These are phyloP conservation scores for Lithophane leautieri DNA, from an alignment of 2,888 invertebrate species.

Conservation along the genomic window DNA sequence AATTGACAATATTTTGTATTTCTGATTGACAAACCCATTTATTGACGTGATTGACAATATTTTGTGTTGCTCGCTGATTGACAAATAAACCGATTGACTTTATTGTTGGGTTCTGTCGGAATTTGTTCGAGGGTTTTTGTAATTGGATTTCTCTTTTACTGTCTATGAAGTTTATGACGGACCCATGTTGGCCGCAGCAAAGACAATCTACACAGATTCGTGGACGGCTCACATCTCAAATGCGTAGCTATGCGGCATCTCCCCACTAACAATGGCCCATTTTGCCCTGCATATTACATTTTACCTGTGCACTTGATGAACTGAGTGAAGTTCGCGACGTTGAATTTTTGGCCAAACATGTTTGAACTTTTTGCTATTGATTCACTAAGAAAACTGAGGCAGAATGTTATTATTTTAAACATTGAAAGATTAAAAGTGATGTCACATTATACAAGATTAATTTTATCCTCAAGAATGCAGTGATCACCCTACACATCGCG, in stretches of 20 bases:
- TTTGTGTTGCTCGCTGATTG: constrained; percentile 56
- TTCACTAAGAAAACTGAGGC: no score
- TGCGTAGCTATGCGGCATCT: not conserved
- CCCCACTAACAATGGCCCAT: not conserved
- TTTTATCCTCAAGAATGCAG: constrained; percentile 18
- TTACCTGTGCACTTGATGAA: not conserved
- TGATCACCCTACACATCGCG: constrained; percentile 45
- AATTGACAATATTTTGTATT: constrained; percentile 77
- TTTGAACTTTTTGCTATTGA: not conserved
- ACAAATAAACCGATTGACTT: constrained; percentile 39
- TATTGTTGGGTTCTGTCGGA: constrained; percentile 36
- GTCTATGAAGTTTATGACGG: not conserved
- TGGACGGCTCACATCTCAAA: not conserved
- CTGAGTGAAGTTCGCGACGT: not conserved
- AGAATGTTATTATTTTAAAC: not conserved
- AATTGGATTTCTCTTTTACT: constrained; percentile 1
- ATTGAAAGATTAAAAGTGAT: constrained; percentile 10
- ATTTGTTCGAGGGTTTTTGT: constrained; percentile 19
- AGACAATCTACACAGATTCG: not conserved
- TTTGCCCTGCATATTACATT: not conserved
- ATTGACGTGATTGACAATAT: constrained; percentile 70
- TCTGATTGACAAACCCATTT: constrained; percentile 71
- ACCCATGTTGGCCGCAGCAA: no score
- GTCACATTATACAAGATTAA: constrained; percentile 22
- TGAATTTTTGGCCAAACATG: not conserved